Evolutionary conservation across 1,140 invertebrate genomes (phyloP).

Genomic region (Neodiprion lecontei): DNA sequence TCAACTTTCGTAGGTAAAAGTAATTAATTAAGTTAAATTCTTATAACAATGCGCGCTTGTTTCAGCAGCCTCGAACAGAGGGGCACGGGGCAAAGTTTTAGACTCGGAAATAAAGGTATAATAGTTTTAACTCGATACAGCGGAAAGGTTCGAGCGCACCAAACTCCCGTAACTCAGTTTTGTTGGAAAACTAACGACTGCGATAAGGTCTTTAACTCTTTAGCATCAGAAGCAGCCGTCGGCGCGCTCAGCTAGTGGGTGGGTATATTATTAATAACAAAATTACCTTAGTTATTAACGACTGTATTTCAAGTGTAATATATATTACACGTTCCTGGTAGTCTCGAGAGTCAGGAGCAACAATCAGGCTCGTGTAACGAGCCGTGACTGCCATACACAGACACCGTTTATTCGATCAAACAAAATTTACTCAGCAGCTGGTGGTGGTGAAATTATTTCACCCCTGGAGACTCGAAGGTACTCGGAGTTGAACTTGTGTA

Average conservation of each 20-base stretch:
- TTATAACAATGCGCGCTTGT: not conserved
- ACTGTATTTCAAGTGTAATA: not conserved
- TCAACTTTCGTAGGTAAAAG: not conserved
- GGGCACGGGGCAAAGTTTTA: not conserved
- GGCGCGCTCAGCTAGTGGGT: not conserved
- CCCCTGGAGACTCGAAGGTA: too few relatives aligned
- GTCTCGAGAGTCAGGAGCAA: not conserved
- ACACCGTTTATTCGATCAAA: not conserved
- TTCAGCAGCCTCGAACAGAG: not conserved
- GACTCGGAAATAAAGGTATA: slow-evolving; percentile 2
- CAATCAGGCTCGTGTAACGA: not conserved
- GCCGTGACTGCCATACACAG: not conserved
- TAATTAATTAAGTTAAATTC: slow-evolving; percentile 8
- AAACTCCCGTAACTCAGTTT: slow-evolving; percentile 1
- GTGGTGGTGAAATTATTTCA: too few relatives aligned
- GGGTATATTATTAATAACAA: not conserved
- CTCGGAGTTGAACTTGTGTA: too few relatives aligned
- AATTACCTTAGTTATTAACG: not conserved
- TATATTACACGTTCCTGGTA: not conserved
- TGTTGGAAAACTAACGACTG: slow-evolving; percentile 5
- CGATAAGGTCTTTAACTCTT: slow-evolving; percentile 7
- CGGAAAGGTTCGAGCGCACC: not conserved
- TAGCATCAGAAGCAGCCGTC: not conserved
- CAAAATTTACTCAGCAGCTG: too few relatives aligned
- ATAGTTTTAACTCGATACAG: slow-evolving; percentile 5